A percentile compares a stretch with the other conserved stretches of the same genome.
Conservation (phyloP, 2,888 invertebrate species). For the Oxystoma pomonae region DNA sequence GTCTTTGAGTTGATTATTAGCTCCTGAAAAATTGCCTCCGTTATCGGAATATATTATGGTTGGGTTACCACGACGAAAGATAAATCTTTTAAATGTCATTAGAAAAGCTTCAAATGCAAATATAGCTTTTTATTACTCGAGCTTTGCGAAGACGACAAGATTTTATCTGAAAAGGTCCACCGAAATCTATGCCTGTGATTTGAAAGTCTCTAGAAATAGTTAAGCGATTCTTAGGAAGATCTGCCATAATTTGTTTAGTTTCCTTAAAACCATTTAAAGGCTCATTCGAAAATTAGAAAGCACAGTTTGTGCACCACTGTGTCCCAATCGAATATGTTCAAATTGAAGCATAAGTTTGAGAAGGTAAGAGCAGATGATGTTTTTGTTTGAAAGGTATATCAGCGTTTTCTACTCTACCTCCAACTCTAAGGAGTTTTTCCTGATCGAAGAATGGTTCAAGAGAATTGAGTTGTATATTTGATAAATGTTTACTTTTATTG, state of each 20-base stretch:
- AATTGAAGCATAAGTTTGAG: conserved; percentile 8
- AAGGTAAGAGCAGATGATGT: conserved; percentile 20
- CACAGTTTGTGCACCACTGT: conserved; percentile 23
- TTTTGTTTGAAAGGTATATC: conserved; percentile 16
- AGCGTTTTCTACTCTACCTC: conserved; percentile 19
- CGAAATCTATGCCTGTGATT: conserved; percentile 25
- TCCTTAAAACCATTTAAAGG: conserved; percentile 17
- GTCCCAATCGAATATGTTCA: conserved; percentile 17
- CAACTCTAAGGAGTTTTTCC: conserved; percentile 16
- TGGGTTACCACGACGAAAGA: conserved; percentile 16
- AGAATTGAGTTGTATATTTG: conserved; percentile 5
- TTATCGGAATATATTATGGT: conserved; percentile 11
- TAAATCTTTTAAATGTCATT: conserved; percentile 19
- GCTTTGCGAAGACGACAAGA: conserved; percentile 20
- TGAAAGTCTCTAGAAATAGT: conserved; percentile 17
- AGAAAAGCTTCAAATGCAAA: conserved; percentile 14
- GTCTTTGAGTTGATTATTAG: conserved; percentile 9
- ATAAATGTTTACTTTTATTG: conserved; percentile 15
- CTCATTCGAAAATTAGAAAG: conserved; percentile 21
- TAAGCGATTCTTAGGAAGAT: conserved; percentile 20
- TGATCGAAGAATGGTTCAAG: conserved; percentile 21
- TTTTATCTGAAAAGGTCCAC: conserved; percentile 22
- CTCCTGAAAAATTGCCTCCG: conserved; percentile 1
- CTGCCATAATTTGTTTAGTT: conserved; percentile 18
- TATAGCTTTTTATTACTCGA: conserved; percentile 15